Base-by-base conservation (phyloP, 2,113 vertebrate species). In the Atlantisia rogersi region DNA sequence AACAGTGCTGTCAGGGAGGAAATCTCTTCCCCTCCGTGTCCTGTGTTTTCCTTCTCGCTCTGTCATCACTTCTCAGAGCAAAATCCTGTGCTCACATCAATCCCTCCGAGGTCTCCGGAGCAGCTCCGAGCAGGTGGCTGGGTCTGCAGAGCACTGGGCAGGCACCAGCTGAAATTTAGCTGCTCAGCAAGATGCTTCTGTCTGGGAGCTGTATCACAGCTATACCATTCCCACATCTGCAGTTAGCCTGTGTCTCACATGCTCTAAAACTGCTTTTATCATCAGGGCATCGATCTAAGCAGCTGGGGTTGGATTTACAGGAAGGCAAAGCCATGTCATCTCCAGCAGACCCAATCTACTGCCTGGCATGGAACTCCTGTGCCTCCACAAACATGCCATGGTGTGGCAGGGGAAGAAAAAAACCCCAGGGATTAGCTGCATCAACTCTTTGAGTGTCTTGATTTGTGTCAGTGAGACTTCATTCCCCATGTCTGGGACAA, bases 41-140 rank as follows among this genome's bases (percentile, higher is more conserved):
- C 88, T 94, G 88, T 88, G 91, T 87, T 97, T 94, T 95, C 71
- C 87, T 96, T 85, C 82, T 82, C 39, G 2, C 89, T 78, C 94
- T 94, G 94, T 90, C 90, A 92, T 90, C 92, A n/a, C 79, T 39
- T 53, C 1, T 2, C 50, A n/a, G 78, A 73, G 77, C 14, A 9
- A 62, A 91, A 82, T 31, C 50, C 77, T 0, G 0, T 62, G 83
- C 65, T 94, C 76, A n/a, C 69, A 8, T 69, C 46, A 24, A 22
- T 50, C 67, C 56, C 62, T 32, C 35, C 28, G 9, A 50, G 70
- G 39, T 55, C 44, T 74, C 67, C 5, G 26, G 71, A 73, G 39
- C 75, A 55, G 69, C 63, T 73, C 60, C 1, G 7, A 58, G 76
- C 5, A 3, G 65, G 76, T 9, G 6, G 86, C 81, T 86, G 53